Base-by-base conservation (phyloP, 1,140 invertebrate species). In the Drosophila gunungcola region DNA sequence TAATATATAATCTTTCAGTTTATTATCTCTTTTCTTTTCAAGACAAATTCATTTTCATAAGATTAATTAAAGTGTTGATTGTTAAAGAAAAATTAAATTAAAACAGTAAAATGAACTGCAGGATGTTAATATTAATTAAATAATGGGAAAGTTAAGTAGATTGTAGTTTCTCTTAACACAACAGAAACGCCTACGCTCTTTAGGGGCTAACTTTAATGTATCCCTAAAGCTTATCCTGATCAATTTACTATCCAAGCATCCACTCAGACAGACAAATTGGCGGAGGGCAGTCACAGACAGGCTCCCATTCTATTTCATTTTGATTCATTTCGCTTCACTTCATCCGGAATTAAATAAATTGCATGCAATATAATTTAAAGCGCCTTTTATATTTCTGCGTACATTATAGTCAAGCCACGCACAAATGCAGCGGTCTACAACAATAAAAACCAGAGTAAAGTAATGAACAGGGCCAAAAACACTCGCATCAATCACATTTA, bases 401-500 rank as follows among this genome's bases (percentile, higher is more conserved):
- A 80, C 56, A 81, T 85, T 78, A 74, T 74, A 74, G 76, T 65
- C 80, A 58, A 77, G 55, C 73, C 57, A 36, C 57, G 9, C 53
- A 53, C 55, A 63, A 63, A 53, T 56, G 68, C 54, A 72, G 67
- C 56, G 65, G 69, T 9, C 36, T 27, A 38, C 38, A 42, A 16
- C 49, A 36, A 38, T 32, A 2, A 38, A 21, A 27, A 21, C 12
- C 16, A 4, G n/a, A 29, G 46, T 39, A 27, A 42, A 51, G 42
- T 43, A 57, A 60, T 43, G 43, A 60, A 54, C 38, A 64, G 42
- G 49, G 48, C 11, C 61, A 70, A 61, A 60, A 70, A 42, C 60
- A 73, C 45, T 42, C 64, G 62, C 82, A 86, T 86, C 74, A 75
- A 86, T 88, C 83, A 88, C 78, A 76, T 88, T 86, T 76, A 78